phyloP scores from a whole-genome alignment of 2,113 vertebrate genomes.

The Albula goreensis region DNA sequence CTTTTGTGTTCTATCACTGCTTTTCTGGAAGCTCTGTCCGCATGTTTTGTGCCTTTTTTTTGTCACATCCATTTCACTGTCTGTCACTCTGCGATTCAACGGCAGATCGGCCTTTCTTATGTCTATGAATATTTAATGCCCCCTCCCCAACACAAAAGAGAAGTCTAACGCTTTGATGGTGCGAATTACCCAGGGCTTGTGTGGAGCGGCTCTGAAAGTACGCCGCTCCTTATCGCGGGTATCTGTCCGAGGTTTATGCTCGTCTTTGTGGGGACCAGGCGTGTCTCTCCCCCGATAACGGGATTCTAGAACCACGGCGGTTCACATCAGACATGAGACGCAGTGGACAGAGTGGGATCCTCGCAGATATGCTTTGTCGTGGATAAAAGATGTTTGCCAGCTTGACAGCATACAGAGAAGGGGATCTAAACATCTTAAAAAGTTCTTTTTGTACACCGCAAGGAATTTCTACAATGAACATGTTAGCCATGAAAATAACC shows the following conservation, averaged over 20 bases:
- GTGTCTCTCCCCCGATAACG: not conserved
- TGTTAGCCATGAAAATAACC: too few species aligned
- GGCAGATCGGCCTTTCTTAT: not conserved
- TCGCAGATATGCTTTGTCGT: not conserved
- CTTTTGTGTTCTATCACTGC: not conserved
- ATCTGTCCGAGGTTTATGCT: not conserved
- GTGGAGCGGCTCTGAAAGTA: not conserved
- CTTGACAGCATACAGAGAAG: too few species aligned
- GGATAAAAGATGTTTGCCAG: too few species aligned
- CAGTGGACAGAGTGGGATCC: not conserved
- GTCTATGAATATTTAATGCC: not conserved
- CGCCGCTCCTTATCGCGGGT: not conserved
- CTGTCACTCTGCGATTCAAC: not conserved
- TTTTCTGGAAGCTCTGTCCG: not conserved
- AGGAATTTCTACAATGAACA: too few species aligned
- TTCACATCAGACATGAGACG: not conserved
- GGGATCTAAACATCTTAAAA: too few species aligned
- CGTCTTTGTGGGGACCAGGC: not conserved
- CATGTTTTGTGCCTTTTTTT: not conserved
- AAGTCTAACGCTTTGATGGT: not conserved
- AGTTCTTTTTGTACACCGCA: too few species aligned
- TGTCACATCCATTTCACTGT: conserved; percentile 6
- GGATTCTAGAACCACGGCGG: not conserved
- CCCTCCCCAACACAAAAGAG: not conserved
- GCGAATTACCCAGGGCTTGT: conserved; percentile 3